Conservation (phyloP, 1,140 invertebrate species). For the Pseudomyrmex flavicornis region DNA sequence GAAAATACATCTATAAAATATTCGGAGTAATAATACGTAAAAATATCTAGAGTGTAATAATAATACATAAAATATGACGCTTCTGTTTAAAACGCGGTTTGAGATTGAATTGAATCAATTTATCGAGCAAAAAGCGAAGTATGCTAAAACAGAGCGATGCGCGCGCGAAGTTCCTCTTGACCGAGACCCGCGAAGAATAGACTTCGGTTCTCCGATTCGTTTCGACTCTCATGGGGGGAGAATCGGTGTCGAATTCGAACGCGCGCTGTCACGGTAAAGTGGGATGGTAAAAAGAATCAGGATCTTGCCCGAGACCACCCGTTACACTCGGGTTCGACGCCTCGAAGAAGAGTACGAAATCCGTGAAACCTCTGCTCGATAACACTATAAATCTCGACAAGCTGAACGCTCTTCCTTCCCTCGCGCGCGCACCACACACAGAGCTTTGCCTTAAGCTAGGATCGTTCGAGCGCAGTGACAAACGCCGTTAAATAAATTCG, state of each 20-base stretch:
- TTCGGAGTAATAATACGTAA: too few relatives aligned
- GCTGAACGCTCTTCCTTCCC: constrained; percentile 42
- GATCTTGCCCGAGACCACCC: constrained; percentile 33
- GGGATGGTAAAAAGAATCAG: constrained; percentile 67
- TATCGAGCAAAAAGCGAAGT: not conserved
- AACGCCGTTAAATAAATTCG: constrained; percentile 73
- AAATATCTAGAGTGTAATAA: too few relatives aligned
- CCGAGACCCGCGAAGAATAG: constrained; percentile 38
- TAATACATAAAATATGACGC: not conserved
- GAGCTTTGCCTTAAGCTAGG: constrained; percentile 66
- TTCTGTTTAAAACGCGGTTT: not conserved
- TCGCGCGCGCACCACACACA: constrained; percentile 3
- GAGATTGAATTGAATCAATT: too few relatives aligned
- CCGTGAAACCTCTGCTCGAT: constrained; percentile 71
- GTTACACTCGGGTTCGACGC: constrained; percentile 19
- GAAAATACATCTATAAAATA: too few relatives aligned
- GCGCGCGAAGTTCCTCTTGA: not conserved
- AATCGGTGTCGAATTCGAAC: constrained; percentile 63
- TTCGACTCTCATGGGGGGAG: constrained; percentile 51
- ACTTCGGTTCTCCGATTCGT: constrained; percentile 19
- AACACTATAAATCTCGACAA: constrained; percentile 70
- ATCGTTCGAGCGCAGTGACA: constrained; percentile 71
- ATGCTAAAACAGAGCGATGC: not conserved
- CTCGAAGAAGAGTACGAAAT: constrained; percentile 58
- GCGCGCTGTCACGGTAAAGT: constrained; percentile 55